Percentiles rank a stretch among this genome's conserved stretches.
Conservation (phyloP, 2,888 invertebrate species). For the Siphlonurus alternatus region DNA sequence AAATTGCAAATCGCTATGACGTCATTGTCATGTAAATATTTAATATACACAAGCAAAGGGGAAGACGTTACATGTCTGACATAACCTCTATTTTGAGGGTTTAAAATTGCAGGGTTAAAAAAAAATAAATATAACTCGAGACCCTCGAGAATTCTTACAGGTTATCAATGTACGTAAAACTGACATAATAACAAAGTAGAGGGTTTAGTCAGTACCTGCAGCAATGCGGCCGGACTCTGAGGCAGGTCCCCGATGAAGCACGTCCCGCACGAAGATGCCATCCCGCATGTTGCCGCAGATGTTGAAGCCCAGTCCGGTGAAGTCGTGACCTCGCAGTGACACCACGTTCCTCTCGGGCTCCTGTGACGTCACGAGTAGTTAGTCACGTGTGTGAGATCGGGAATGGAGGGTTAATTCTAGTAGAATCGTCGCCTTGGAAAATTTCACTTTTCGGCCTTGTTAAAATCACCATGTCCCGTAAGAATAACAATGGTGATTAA, state of each 20-base stretch:
- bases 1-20: no score
- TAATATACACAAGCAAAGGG: no score
- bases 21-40: no score
- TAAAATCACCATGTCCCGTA: no score
- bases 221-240: slow-evolving; percentile 65
- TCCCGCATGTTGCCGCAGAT: slow-evolving; percentile 82
- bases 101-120: no score
- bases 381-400: not conserved
- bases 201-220: no score
- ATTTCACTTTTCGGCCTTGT: no score
- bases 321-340: slow-evolving; percentile 66
- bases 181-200: no score
- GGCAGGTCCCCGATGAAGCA: slow-evolving; percentile 73
- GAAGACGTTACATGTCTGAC: no score
- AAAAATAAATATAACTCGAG: not conserved
- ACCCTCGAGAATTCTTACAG: slow-evolving; percentile 13
- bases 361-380: slow-evolving; percentile 28
- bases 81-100: no score
- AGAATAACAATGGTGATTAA: no score
- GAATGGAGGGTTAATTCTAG: not conserved
- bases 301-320: slow-evolving; percentile 74
- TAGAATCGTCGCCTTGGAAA: not conserved
- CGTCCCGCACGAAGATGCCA: slow-evolving; percentile 75
- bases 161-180: no score
- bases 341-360: slow-evolving; percentile 43